These are phyloP conservation scores for Anadara kagoshimensis DNA, from an alignment of 1,140 invertebrate genomes.

Conservation along the genomic window DNA sequence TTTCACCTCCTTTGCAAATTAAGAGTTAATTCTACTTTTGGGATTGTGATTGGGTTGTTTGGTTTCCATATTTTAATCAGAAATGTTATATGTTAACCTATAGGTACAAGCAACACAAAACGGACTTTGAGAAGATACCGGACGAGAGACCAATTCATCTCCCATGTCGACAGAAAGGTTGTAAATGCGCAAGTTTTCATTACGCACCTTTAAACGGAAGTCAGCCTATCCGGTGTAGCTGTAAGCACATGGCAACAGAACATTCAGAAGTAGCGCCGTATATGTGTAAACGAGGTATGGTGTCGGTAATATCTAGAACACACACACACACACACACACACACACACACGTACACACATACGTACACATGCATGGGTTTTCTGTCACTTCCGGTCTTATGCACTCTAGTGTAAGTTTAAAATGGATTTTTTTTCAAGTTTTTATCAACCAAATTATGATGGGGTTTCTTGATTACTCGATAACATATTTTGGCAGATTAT, in stretches of 20 bases:
- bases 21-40: no score
- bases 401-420: no score
- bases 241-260: conserved; percentile 70
- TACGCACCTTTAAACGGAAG: conserved; percentile 70
- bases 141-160: conserved; percentile 62
- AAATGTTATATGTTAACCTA: not conserved
- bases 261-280: conserved; percentile 63
- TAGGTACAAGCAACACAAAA: conserved; percentile 73
- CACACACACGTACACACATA: not conserved
- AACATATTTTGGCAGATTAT: no score
- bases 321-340: no score
- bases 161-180: conserved; percentile 67
- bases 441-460: no score
- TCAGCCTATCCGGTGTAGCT: conserved; percentile 69
- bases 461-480: no score
- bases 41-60: no score
- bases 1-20: no score
- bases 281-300: conserved; percentile 66
- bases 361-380: not conserved
- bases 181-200: conserved; percentile 66
- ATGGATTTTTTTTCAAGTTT: no score
- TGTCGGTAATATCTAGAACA: not conserved
- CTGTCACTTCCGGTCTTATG: no score
- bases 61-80: no score
- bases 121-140: conserved; percentile 70